Evolutionary conservation across 1,140 invertebrate genomes (phyloP).

Genomic region (Parasteatoda tepidariorum): DNA sequence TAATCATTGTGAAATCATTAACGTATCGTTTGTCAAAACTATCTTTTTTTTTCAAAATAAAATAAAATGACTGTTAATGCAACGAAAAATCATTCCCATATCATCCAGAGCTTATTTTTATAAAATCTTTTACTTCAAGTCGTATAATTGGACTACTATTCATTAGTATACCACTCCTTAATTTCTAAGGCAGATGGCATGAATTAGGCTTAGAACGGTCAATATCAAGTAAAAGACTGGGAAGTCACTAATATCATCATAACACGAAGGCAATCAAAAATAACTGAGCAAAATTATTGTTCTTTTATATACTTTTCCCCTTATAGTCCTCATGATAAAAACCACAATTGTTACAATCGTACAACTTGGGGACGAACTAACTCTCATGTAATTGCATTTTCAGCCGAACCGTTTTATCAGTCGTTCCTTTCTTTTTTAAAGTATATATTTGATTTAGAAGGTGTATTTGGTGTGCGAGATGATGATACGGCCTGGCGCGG

Average conservation of each 20-base stretch:
- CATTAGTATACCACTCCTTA: constrained; percentile 11
- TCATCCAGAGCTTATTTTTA: background rate
- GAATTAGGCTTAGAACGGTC: constrained; percentile 2
- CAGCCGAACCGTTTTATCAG: background rate
- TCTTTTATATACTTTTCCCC: background rate
- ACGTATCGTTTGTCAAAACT: too few species aligned
- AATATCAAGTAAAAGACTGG: background rate
- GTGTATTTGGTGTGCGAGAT: background rate
- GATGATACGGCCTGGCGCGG: constrained; percentile 26
- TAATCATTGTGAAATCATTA: too few species aligned
- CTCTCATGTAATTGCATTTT: constrained; percentile 11
- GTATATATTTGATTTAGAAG: constrained; percentile 34
- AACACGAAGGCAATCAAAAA: constrained; percentile 21
- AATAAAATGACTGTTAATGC: too few species aligned
- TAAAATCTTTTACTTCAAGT: background rate
- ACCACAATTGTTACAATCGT: background rate
- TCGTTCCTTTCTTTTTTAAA: background rate
- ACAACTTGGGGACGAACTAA: background rate
- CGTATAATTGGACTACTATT: constrained; percentile 13
- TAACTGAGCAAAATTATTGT: background rate
- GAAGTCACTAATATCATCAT: constrained; percentile 1
- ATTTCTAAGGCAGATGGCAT: constrained; percentile 30
- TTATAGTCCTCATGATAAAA: background rate
- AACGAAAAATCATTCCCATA: too few species aligned
- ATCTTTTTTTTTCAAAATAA: too few species aligned